Percentiles rank a stretch among this genome's conserved stretches.
phyloP scores from a whole-genome alignment of 1,140 invertebrate species.

The silkworm (Bombyx mori) region DNA sequence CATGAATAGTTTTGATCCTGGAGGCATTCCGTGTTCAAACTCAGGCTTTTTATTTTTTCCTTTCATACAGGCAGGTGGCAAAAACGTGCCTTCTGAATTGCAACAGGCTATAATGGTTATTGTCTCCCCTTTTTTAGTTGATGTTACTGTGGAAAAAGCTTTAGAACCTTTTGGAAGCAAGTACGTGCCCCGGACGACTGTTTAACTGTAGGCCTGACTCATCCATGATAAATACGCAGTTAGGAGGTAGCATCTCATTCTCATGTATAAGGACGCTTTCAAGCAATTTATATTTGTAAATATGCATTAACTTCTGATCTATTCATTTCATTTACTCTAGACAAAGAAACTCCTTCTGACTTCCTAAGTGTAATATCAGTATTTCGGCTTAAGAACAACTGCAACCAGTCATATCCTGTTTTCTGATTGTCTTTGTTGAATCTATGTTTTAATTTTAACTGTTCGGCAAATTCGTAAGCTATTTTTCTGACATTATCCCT shows the following conservation, averaged over 20 bases:
- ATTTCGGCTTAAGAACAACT: slow-evolving; percentile 10
- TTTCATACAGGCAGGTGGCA: slow-evolving; percentile 30
- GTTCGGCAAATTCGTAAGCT: too few relatives aligned
- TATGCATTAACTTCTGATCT: slow-evolving; percentile 14
- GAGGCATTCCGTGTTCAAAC: slow-evolving; percentile 34
- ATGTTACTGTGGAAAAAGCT: slow-evolving; percentile 40
- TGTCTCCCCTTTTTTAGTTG: slow-evolving; percentile 39
- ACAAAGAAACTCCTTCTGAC: slow-evolving; percentile 27
- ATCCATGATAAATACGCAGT: slow-evolving; percentile 47
- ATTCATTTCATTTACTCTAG: slow-evolving; percentile 23
- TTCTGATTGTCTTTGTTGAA: too few relatives aligned
- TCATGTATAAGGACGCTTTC: slow-evolving; percentile 10
- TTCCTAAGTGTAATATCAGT: slow-evolving; percentile 17
- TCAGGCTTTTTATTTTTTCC: slow-evolving; percentile 41
- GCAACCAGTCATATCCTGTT: slow-evolving; percentile 12
- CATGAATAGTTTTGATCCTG: slow-evolving; percentile 37
- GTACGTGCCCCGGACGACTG: slow-evolving; percentile 45
- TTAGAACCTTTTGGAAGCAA: slow-evolving; percentile 46
- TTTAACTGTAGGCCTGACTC: slow-evolving; percentile 46
- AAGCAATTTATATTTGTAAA: slow-evolving; percentile 28
- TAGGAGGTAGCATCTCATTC: slow-evolving; percentile 17
- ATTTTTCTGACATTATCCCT: too few relatives aligned
- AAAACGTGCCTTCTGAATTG: slow-evolving; percentile 33
- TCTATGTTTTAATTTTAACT: too few relatives aligned
- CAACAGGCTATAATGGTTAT: slow-evolving; percentile 48